Evolutionary conservation across 2,113 vertebrate species (phyloP), one percentile per base, ranked within the genome.

Genomic region (Cervus canadensis): DNA sequence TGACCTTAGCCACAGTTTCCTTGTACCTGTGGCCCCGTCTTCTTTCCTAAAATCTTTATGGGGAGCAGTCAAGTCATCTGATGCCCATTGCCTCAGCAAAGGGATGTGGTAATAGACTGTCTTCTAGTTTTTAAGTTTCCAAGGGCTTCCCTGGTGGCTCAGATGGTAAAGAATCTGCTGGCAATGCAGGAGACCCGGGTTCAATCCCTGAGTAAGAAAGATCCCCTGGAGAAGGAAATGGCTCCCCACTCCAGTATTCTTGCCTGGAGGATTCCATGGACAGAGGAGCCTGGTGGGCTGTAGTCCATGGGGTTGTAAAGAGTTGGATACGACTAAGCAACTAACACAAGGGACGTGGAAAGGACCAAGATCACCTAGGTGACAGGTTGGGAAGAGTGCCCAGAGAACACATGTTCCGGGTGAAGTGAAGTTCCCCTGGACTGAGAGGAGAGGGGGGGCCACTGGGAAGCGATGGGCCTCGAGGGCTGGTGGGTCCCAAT

Each of bases 51-150:
- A 15, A 36, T 1, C 8, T 1, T 26, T 36, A 64, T 25, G 26
- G 30, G 28, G 2, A n/a, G 48, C 74, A 59, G 26, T 45, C 2
- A 1, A 45, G 56, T 15, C 25, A 43, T 59, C 6, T 0, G 1
- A 36, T 21, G 21, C 17, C 71, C 79, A 13, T 0, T 15, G 15
- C 54, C 36, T 36, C 60, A 6, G 62, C 1, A 0, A 76, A 52
- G 13, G 19, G 19, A 33, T 13, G 14, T 56, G n/a, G 40, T 36
- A 54, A 59, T 15, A 17, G 45, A 40, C 14, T 15, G 19, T 12
- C 57, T 45, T 25, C 21, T 30, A 9, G 48, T 7, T 23, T 25
- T 59, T 48, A 50, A 79, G 87, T 57, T 40, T 74, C 57, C 36
- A 64, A 17, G 21, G 45, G 45, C 16, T 6, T 71, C 8, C 4